Evolutionary conservation across 2,113 vertebrate species (phyloP).

Genomic region (Cygnus buccinator): DNA sequence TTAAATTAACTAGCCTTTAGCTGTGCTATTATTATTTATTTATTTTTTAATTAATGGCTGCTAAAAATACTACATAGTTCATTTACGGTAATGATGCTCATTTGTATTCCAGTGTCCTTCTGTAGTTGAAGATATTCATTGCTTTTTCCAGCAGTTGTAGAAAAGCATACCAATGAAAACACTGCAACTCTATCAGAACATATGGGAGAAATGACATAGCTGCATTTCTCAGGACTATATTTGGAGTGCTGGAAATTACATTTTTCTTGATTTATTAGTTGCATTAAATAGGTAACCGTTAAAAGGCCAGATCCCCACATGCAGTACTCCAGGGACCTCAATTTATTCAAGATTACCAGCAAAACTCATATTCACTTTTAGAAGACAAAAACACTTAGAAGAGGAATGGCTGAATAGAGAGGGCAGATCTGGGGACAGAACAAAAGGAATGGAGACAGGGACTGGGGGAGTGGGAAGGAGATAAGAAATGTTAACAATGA

Average conservation of each 20-base stretch:
- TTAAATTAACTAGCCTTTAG: constrained; percentile 19
- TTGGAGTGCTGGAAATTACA: background rate
- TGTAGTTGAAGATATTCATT: background rate
- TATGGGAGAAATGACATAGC: background rate
- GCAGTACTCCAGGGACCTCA: background rate
- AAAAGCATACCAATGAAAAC: constrained; percentile 12
- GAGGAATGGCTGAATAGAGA: background rate
- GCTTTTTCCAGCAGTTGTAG: background rate
- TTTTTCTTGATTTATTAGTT: background rate
- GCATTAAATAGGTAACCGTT: background rate
- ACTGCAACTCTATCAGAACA: background rate
- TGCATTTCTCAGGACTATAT: background rate
- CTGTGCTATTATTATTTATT: background rate
- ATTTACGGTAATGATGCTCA: background rate
- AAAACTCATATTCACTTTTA: background rate
- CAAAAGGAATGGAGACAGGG: background rate
- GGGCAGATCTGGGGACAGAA: background rate
- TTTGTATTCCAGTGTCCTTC: constrained; percentile 21
- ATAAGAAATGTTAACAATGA: background rate
- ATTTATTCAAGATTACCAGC: background rate
- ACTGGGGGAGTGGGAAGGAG: background rate
- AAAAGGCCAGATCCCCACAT: background rate
- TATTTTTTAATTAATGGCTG: constrained; percentile 27
- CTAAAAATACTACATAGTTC: constrained; percentile 1
- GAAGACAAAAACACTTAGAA: background rate